These are phyloP conservation scores for Pandemis heparana DNA, from an alignment of 2,888 invertebrate species.

Conservation along the genomic window DNA sequence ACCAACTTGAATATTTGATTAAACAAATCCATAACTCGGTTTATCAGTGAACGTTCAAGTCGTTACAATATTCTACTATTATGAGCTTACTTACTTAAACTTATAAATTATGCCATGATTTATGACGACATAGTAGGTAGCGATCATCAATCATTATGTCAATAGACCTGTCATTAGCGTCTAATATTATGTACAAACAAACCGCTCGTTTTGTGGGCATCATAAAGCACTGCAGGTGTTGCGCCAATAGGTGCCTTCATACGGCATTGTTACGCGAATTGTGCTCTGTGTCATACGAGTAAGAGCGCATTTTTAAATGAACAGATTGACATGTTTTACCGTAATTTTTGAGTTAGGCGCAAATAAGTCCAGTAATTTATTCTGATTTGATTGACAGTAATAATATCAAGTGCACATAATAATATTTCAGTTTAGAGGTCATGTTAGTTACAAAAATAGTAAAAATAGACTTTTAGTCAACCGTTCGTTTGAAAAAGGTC, in stretches of 20 bases:
- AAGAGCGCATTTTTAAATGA: not conserved
- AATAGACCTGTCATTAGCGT: slow-evolving; percentile 25
- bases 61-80: too few species aligned
- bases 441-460: not conserved
- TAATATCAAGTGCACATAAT: not conserved
- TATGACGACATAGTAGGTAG: slow-evolving; percentile 14
- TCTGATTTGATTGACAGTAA: not conserved
- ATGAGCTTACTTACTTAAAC: not conserved
- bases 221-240: slow-evolving; percentile 14
- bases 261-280: slow-evolving; percentile 3
- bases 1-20: too few species aligned
- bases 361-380: not conserved
- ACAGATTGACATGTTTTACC: not conserved
- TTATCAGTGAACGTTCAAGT: not conserved
- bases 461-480: too few species aligned
- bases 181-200: slow-evolving; percentile 25
- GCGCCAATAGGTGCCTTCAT: slow-evolving; percentile 1
- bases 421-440: not conserved
- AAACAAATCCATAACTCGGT: not conserved
- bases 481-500: too few species aligned
- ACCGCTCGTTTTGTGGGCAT: slow-evolving; percentile 20
- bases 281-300: not conserved
- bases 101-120: slow-evolving; percentile 5
- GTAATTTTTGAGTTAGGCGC: not conserved
- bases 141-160: slow-evolving; percentile 28